phyloP scores from a whole-genome alignment of 2,888 invertebrate species.

The Dolichomitus sp. region DNA sequence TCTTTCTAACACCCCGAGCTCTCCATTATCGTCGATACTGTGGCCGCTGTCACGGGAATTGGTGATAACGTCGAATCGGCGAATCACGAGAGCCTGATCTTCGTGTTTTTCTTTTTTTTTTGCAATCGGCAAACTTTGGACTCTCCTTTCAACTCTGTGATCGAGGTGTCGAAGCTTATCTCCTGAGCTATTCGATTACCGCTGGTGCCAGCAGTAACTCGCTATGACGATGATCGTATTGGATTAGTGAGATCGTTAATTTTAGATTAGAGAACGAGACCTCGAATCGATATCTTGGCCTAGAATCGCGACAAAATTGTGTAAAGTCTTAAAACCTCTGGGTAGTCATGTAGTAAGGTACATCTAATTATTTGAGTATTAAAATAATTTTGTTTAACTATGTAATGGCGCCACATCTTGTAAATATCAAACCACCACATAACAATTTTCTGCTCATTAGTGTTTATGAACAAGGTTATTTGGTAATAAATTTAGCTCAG shows the following conservation, averaged over 20 bases:
- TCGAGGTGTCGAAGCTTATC: constrained; percentile 41
- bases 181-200: constrained; percentile 35
- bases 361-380: too few species aligned
- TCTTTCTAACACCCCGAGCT: constrained; percentile 24
- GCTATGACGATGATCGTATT: constrained; percentile 23
- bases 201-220: background rate
- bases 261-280: constrained; percentile 23
- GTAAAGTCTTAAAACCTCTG: background rate
- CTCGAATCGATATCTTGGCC: constrained; percentile 10
- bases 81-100: constrained; percentile 28
- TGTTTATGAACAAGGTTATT: too few species aligned
- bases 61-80: constrained; percentile 52
- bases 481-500: too few species aligned
- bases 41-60: constrained; percentile 44
- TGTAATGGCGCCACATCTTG: too few species aligned
- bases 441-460: too few species aligned
- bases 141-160: constrained; percentile 14
- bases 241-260: constrained; percentile 45
- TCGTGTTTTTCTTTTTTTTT: constrained; percentile 3
- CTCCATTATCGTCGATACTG: constrained; percentile 42
- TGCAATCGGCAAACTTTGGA: constrained; percentile 20
- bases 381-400: too few species aligned
- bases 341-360: too few species aligned
- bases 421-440: too few species aligned
- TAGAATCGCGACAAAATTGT: constrained; percentile 19